Percentiles rank a stretch among this genome's conserved stretches.
Evolutionary conservation across 2,113 vertebrate species (phyloP).

Genomic region (Hippocampus mohnikei): DNA sequence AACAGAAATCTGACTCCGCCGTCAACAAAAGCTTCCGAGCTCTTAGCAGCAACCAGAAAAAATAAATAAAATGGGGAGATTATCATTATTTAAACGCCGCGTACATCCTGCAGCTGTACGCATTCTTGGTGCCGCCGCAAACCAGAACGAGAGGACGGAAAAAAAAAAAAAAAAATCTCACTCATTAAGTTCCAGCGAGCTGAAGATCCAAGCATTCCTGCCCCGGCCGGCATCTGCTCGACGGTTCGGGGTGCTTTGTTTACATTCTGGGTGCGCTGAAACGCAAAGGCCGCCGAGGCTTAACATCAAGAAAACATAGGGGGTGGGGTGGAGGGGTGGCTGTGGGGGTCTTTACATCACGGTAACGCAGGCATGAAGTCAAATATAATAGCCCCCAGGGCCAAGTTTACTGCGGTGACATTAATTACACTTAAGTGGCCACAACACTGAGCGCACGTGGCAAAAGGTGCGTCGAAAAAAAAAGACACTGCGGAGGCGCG

Average conservation of each 20-base stretch:
- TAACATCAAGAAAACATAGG: constrained; percentile 14
- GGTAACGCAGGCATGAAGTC: not conserved
- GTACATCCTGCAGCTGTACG: constrained; percentile 10
- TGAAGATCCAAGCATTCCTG: not conserved
- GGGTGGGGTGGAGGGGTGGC: too few relatives aligned
- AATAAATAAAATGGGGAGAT: not conserved
- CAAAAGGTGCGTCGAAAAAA: not conserved
- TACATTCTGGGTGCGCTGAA: constrained; percentile 37
- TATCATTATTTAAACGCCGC: not conserved
- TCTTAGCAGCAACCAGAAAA: not conserved
- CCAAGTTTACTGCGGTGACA: not conserved
- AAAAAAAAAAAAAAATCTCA: not conserved
- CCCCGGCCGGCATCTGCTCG: not conserved
- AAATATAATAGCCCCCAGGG: not conserved
- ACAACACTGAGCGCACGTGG: not conserved
- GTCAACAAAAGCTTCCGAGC: constrained; percentile 2
- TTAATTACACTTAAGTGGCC: not conserved
- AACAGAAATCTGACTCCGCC: constrained; percentile 23
- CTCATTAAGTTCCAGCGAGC: not conserved
- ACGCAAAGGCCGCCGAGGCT: constrained; percentile 29
- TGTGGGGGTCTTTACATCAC: not conserved
- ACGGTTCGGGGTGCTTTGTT: constrained; percentile 44
- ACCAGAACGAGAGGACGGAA: not conserved
- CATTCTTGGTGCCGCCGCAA: constrained; percentile 15
- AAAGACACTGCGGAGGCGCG: not conserved